These are phyloP conservation scores for Anarsia innoxiella DNA, from an alignment of 2,888 invertebrate genomes.

Conservation along the genomic window DNA sequence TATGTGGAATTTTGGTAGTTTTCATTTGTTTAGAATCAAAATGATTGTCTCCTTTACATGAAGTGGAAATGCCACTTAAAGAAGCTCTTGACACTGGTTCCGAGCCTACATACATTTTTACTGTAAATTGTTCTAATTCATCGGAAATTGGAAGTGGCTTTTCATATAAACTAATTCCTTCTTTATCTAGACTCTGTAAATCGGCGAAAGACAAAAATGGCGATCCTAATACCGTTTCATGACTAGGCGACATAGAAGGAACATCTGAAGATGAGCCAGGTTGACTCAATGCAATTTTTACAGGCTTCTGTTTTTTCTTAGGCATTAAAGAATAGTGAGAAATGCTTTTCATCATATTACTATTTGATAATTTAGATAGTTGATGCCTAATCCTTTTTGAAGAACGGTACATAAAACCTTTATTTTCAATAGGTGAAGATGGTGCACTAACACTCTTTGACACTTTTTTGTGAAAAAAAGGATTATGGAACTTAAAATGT, in stretches of 20 bases:
- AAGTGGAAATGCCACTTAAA: conserved; percentile 45
- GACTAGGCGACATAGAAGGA: conserved; percentile 52
- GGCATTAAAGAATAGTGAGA: conserved; percentile 61
- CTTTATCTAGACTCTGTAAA: conserved; percentile 52
- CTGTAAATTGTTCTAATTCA: conserved; percentile 42
- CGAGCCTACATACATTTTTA: conserved; percentile 67
- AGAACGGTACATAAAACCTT: conserved; percentile 60
- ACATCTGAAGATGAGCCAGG: conserved; percentile 57
- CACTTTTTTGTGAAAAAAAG: conserved; percentile 55
- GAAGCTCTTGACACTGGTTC: conserved; percentile 60
- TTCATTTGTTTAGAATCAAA: conserved; percentile 33
- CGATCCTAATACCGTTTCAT: conserved; percentile 69
- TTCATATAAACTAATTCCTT: conserved; percentile 31
- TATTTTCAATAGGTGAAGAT: conserved; percentile 60
- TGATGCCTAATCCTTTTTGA: conserved; percentile 58
- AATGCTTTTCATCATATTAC: conserved; percentile 64
- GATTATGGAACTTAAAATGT: conserved; percentile 58
- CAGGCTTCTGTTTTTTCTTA: conserved; percentile 48
- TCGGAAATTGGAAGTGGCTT: conserved; percentile 50
- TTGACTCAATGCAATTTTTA: conserved; percentile 46
- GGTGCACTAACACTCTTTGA: conserved; percentile 62
- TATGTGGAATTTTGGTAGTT: conserved; percentile 40
- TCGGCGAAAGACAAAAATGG: conserved; percentile 69
- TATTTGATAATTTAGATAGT: conserved; percentile 57
- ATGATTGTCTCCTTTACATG: conserved; percentile 33